A percentile compares a stretch with the other conserved stretches of the same genome.
Conservation (phyloP, 2,113 vertebrate genomes). For the Globicephala melas region DNA sequence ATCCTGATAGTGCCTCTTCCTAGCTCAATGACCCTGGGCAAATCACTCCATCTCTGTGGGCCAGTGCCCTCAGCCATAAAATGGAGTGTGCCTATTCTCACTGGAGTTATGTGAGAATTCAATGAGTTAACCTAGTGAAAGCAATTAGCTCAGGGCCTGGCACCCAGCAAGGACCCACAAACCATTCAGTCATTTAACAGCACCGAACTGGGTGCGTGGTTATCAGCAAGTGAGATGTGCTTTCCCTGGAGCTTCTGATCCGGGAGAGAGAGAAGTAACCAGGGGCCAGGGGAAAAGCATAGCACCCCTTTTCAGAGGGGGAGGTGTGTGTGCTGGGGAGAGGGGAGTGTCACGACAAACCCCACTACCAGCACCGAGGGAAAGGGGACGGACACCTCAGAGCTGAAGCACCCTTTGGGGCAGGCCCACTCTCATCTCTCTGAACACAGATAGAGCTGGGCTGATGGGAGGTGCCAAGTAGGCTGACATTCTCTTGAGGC, state of each 20-base stretch:
- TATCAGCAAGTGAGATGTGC: neutral
- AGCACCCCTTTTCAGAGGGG: neutral
- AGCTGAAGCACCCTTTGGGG: neutral
- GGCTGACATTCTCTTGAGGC: neutral
- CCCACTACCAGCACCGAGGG: accelerated
- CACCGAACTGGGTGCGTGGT: neutral
- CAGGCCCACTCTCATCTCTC: neutral
- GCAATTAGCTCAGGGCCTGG: neutral
- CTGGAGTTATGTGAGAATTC: neutral
- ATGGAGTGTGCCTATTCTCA: neutral
- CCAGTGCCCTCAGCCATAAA: neutral
- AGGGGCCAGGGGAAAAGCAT: neutral
- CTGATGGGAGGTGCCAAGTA: neutral
- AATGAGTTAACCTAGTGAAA: neutral
- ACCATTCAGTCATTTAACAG: neutral
- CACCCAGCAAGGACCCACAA: neutral
- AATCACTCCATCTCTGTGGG: neutral
- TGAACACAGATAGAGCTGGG: neutral
- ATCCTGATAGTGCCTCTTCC: neutral
- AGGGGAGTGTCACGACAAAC: neutral
- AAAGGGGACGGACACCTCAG: neutral
- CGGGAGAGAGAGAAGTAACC: neutral
- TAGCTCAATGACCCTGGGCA: neutral
- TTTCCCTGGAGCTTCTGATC: neutral
- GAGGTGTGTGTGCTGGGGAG: accelerated